phyloP scores from a whole-genome alignment of 2,888 invertebrate genomes.

The Panopea generosa region DNA sequence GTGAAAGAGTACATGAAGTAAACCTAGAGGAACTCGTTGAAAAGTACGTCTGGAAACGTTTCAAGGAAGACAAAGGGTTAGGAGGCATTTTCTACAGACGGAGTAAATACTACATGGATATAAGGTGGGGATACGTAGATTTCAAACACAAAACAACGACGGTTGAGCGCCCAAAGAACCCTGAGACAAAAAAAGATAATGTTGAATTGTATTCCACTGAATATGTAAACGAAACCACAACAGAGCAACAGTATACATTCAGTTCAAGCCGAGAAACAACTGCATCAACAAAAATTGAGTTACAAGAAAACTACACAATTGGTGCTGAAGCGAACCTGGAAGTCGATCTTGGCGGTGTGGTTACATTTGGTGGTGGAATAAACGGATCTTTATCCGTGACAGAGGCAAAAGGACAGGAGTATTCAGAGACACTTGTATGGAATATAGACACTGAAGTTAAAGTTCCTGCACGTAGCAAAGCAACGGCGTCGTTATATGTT shows the following conservation, averaged over 20 bases:
- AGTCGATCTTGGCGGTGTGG: conserved; percentile 58
- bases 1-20: conserved; percentile 31
- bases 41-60: conserved; percentile 62
- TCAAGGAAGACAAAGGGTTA: conserved; percentile 29
- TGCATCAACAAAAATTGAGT: conserved; percentile 57
- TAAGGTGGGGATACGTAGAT: conserved; percentile 67
- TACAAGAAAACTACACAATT: conserved; percentile 66
- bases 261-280: conserved; percentile 57
- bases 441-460: conserved; percentile 63
- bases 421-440: conserved; percentile 59
- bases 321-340: conserved; percentile 64
- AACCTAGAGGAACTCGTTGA: conserved; percentile 63
- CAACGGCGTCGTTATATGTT: conserved; percentile 57
- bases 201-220: conserved; percentile 62
- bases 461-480: conserved; percentile 56
- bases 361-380: conserved; percentile 61
- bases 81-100: conserved; percentile 43
- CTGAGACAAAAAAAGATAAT: conserved; percentile 31
- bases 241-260: conserved; percentile 61
- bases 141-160: conserved; percentile 64
- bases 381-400: conserved; percentile 63
- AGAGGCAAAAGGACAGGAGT: conserved; percentile 58
- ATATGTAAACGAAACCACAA: conserved; percentile 64
- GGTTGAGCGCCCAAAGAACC: conserved; percentile 20
- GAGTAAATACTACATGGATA: conserved; percentile 58